Conservation (phyloP, 1,140 invertebrate genomes). For the Chrysopa pallens region DNA sequence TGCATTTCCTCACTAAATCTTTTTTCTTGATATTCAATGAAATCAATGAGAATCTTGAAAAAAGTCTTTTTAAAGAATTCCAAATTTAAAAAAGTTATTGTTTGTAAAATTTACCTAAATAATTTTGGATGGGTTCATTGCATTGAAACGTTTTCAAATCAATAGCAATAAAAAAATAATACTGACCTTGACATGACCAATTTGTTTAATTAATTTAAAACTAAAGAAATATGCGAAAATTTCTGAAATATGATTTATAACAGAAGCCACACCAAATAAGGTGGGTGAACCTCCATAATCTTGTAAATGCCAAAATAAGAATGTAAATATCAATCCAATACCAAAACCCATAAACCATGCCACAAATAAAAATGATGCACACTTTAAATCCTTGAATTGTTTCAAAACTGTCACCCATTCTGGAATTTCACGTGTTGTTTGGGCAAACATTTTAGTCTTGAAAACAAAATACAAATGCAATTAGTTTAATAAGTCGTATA, state of each 20-base stretch:
- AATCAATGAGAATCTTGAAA: too few relatives aligned
- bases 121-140: not conserved
- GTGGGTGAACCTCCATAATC: slow-evolving; percentile 94
- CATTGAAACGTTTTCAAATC: too few relatives aligned
- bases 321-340: slow-evolving; percentile 97
- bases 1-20: too few relatives aligned
- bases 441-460: slow-evolving; percentile 84
- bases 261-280: slow-evolving; percentile 92
- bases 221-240: slow-evolving; percentile 98
- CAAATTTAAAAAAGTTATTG: not conserved
- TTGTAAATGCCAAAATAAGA: slow-evolving; percentile 98
- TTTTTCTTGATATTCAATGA: too few relatives aligned
- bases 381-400: slow-evolving; percentile 80
- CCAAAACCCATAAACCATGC: slow-evolving; percentile 99
- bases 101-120: too few relatives aligned
- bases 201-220: slow-evolving; percentile 81
- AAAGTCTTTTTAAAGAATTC: too few relatives aligned
- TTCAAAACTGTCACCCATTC: slow-evolving; percentile 83
- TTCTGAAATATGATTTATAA: slow-evolving; percentile 98
- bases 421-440: slow-evolving; percentile 74
- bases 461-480: slow-evolving; percentile 11
- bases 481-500: not conserved
- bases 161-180: not conserved
- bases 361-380: slow-evolving; percentile 85
- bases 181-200: slow-evolving; percentile 79